A percentile compares a stretch with the other conserved stretches of the same genome.
phyloP scores from a whole-genome alignment of 2,113 vertebrate genomes.

The Holacanthus passer region DNA sequence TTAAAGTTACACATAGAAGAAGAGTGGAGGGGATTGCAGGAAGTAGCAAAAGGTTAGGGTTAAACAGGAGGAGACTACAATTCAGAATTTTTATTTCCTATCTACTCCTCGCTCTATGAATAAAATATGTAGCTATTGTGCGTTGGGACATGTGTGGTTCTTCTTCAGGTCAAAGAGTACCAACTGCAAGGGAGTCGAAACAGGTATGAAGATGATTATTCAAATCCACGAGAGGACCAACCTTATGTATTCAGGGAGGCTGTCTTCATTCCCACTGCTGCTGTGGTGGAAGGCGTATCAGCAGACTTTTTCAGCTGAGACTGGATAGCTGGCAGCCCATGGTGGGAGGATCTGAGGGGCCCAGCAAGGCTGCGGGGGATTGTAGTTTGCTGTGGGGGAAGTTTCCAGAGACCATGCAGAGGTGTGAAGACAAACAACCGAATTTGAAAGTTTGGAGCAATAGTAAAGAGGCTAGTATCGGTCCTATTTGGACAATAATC shows the following conservation, averaged over 20 bases:
- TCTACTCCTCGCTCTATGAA: not conserved
- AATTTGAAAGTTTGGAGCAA: conserved; percentile 49
- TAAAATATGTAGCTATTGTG: conserved; percentile 13
- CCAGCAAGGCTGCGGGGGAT: conserved; percentile 46
- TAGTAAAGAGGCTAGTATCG: conserved; percentile 28
- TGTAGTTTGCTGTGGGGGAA: conserved; percentile 43
- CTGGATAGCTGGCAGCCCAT: conserved; percentile 24
- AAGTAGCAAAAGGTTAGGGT: not conserved
- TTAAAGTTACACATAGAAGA: conserved; percentile 7
- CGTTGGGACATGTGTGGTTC: not conserved
- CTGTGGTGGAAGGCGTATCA: conserved; percentile 34
- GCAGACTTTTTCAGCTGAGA: conserved; percentile 23
- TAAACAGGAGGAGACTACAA: not conserved
- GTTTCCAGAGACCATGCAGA: conserved; percentile 62
- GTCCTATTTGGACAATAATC: conserved; percentile 19
- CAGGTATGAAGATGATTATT: conserved; percentile 7
- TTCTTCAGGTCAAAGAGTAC: conserved; percentile 11
- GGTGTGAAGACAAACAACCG: conserved; percentile 53
- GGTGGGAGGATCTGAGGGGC: conserved; percentile 71
- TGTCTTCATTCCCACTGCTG: conserved; percentile 14
- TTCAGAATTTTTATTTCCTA: not conserved
- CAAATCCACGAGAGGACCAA: conserved; percentile 35
- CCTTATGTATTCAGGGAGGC: conserved; percentile 20
- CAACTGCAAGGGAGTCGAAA: conserved; percentile 3
- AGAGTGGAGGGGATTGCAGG: not conserved